Evolutionary conservation across 2,888 invertebrate species (phyloP), one percentile per base, ranked within the genome.

Genomic region (Latrodectus elegans): DNA sequence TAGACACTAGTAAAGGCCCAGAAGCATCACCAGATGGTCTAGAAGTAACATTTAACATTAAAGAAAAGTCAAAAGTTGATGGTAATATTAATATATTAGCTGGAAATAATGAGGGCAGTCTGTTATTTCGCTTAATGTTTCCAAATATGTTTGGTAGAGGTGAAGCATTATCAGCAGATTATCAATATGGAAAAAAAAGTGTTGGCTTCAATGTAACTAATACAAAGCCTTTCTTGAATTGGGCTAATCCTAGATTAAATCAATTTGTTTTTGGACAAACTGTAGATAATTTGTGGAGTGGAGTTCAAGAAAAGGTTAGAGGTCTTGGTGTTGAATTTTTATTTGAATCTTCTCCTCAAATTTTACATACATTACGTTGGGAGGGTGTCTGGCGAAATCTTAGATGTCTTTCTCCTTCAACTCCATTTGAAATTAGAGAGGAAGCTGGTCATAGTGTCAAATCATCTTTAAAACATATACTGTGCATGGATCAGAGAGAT

Each of bases 141-240:
- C 97, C 97, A 0, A 99, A 99, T 93, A 92, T 97, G 79, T 93
- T 95, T 90, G 98, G 99, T 0, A 94, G 98, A 82, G 99, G 97
- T 0, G 98, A 99, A 93, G 90, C 91, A 76, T 90, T 97, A 12
- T 95, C 95, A 90, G 93, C 95, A 22, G 97, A 97, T 92, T 97
- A 97, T 92, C 95, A 96, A 88, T 95, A 96, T 91, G 97, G 97
- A 53, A 95, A 95, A 91, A 95, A 95, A 91, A 95, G 96, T 0
- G 95, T 95, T 90, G 96, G 96, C 92, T 95, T 96, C 92, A 95
- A 95, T 91, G 90, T 97, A 0, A 94, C 95, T 22, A 95, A 96
- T 90, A 94, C 95, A 90, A 99, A 98, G 71, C 89, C 99, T 0
- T 95, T 96, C 91, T 95, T 96, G 82, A 92, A 92, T 81, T 92